Evolutionary conservation across 1,140 invertebrate genomes (phyloP).

Genomic region (Euwallacea fornicatus): DNA sequence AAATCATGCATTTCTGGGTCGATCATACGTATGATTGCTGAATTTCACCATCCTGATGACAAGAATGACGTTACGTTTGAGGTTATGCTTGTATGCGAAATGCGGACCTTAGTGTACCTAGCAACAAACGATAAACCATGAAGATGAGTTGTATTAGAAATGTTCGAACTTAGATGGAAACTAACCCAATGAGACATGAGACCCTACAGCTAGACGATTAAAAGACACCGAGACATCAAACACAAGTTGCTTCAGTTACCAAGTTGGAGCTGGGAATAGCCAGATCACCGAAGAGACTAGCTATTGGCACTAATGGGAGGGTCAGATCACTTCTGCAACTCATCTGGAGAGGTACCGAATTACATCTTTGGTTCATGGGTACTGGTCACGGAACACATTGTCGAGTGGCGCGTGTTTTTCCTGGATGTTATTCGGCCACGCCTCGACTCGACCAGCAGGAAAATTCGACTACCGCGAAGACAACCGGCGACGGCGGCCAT

Average conservation of each 20-base stretch:
- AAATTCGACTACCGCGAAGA: conserved; percentile 25
- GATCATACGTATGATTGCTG: background rate
- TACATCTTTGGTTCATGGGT: conserved; percentile 2
- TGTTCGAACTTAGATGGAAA: conserved; percentile 10
- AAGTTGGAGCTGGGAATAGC: conserved; percentile 24
- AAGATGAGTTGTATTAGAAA: background rate
- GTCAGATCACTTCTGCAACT: conserved; percentile 24
- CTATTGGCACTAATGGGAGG: conserved; percentile 13
- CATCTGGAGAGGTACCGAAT: conserved; percentile 10
- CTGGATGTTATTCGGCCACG: conserved; percentile 18
- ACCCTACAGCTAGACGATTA: conserved; percentile 32
- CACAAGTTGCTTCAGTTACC: conserved; percentile 34
- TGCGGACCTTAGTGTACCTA: background rate
- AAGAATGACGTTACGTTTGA: background rate
- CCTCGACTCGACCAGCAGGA: conserved; percentile 18
- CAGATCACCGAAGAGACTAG: conserved; percentile 8
- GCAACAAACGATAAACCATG: background rate
- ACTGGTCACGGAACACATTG: conserved; percentile 7
- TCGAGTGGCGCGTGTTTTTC: conserved; percentile 26
- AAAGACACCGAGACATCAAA: conserved; percentile 35
- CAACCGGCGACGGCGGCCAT: conserved; percentile 12
- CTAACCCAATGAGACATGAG: conserved; percentile 35
- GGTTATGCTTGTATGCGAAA: background rate
- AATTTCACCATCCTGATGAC: background rate
- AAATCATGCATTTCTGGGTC: background rate